Evolutionary conservation across 2,888 invertebrate species (phyloP), one percentile per base, ranked within the genome.

Genomic region (Orthosia gracilis): DNA sequence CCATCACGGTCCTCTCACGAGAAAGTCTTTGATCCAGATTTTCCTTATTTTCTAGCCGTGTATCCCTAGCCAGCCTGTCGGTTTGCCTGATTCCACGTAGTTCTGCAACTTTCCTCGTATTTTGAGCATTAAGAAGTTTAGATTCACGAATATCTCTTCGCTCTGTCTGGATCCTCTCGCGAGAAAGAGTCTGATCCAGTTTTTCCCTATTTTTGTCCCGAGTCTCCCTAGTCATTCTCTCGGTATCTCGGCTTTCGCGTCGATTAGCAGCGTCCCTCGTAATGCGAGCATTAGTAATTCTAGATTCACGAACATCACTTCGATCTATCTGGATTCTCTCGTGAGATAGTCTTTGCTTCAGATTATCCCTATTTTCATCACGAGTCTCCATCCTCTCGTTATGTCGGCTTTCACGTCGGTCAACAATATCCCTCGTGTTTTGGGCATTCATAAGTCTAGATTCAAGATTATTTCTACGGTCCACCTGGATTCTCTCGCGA

Each of bases 401-500:
- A n/a, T 52, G 12, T 18, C 55, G 66, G 11, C 26, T 57, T 15
- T 80, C 76, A n/a, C 58, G 65, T 17, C 26, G 71, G 31, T 23
- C 54, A 55, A 13, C 31, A n/a, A 26, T 12, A 1, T 69, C 50
- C 11, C 49, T 64, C 4, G 3, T 54, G 11, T 52, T 74, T 58
- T 21, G 52, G 13, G 12, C 40, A 31, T 62, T 69, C 0, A 49
- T 63, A n/a, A 58, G 47, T 58, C 31, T 69, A 2, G 55, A 21
- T 21, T 74, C 76, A 52, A 71, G 78, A 0, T 40, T 65, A 59
- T 77, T 69, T 50, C 63, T 73, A 0, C 63, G 69, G 55, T 77
- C 69, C 5, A 55, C 13, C 31, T 31, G 50, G 2, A 61, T 63
- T 21, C 58, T 72, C 15, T 70, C 65, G 13, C 62, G 65, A 31